Percentiles rank a stretch among this genome's conserved stretches.
These are phyloP conservation scores for Panagrolaimus sp. DNA, from an alignment of 1,140 invertebrate genomes.

Conservation along the genomic window DNA sequence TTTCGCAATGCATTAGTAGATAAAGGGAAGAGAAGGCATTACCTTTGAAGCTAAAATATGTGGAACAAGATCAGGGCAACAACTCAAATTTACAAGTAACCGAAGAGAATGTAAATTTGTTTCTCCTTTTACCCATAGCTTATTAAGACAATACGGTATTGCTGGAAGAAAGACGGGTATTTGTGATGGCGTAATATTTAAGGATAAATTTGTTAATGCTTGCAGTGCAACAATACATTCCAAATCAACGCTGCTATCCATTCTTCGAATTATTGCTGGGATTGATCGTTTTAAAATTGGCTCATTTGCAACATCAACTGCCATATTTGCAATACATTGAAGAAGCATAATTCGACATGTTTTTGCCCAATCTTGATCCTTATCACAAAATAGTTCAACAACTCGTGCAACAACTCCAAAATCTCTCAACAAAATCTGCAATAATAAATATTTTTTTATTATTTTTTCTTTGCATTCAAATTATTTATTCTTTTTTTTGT, in stretches of 20 bases:
- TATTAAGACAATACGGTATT: constrained; percentile 38
- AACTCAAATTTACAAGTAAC: constrained; percentile 67
- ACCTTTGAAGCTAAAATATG: constrained; percentile 67
- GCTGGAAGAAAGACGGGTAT: constrained; percentile 34
- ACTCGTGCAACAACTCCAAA: constrained; percentile 40
- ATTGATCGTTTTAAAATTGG: constrained; percentile 29
- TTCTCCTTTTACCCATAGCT: constrained; percentile 44
- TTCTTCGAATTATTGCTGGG: constrained; percentile 25
- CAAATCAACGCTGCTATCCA: constrained; percentile 39
- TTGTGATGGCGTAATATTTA: constrained; percentile 33
- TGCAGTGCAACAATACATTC: constrained; percentile 47
- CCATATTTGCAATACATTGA: constrained; percentile 50
- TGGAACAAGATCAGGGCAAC: constrained; percentile 66
- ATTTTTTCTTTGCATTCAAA: neutral
- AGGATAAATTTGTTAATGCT: constrained; percentile 47
- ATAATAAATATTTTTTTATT: neutral
- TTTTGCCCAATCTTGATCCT: constrained; percentile 33
- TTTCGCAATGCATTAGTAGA: neutral
- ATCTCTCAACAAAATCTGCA: constrained; percentile 35
- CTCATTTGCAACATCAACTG: constrained; percentile 42
- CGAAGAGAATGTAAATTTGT: constrained; percentile 64
- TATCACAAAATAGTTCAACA: constrained; percentile 35
- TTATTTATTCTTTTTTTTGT: constrained; percentile 7
- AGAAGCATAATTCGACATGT: constrained; percentile 43
- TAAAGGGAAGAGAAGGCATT: constrained; percentile 9